Evolutionary conservation across 2,797 vertebrate species (phyloP).

Genomic region (Aldrovandia affinis): DNA sequence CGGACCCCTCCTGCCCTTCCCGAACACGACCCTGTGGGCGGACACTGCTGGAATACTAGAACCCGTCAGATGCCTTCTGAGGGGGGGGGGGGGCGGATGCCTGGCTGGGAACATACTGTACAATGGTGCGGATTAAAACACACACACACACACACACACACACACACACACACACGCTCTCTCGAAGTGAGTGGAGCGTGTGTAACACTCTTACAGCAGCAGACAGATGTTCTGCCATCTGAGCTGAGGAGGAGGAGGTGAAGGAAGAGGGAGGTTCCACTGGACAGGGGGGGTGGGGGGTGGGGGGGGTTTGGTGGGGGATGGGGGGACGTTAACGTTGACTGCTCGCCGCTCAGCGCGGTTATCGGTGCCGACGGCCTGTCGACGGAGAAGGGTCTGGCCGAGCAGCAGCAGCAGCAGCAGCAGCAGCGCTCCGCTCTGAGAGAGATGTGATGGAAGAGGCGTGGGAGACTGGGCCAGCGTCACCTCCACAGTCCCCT

Average conservation of each 20-base stretch:
- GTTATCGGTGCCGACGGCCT: conserved; percentile 2
- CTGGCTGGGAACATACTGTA: conserved; percentile 15
- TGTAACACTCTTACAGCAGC: not conserved
- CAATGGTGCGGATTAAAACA: not conserved
- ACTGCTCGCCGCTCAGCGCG: too few relatives aligned
- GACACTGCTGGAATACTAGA: not conserved
- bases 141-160: not conserved
- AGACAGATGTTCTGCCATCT: not conserved
- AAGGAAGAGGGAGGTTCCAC: not conserved
- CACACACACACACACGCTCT: not conserved
- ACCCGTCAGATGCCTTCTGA: not conserved
- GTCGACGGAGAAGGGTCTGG: conserved; percentile 5
- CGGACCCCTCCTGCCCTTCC: not conserved
- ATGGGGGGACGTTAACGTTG: too few relatives aligned
- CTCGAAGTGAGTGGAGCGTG: not conserved
- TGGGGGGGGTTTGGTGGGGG: not conserved
- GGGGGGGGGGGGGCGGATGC: not conserved
- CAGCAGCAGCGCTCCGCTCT: not conserved
- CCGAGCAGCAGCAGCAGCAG: too few relatives aligned
- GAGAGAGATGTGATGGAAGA: not conserved
- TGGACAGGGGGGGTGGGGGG: too few relatives aligned
- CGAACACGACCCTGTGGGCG: not conserved
- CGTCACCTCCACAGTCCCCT: not conserved
- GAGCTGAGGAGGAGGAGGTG: not conserved
- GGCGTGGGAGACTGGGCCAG: not conserved